Percentiles rank a stretch among this genome's conserved stretches.
phyloP scores from a whole-genome alignment of 2,888 invertebrate genomes.

The Pecten maximus region DNA sequence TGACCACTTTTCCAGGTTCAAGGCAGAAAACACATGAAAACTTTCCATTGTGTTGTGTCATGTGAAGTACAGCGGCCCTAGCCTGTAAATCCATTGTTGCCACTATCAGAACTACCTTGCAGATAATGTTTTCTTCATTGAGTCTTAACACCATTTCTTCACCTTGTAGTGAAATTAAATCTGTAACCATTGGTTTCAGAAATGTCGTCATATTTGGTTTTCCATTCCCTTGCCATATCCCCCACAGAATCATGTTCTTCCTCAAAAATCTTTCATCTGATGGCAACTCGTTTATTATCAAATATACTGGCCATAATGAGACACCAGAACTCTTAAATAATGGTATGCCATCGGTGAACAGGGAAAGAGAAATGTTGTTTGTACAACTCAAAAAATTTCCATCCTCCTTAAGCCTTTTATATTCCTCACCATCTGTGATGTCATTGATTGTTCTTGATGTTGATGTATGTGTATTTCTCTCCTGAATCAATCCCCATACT shows the following conservation, averaged over 20 bases:
- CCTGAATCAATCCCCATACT: too few relatives aligned
- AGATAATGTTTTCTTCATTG: neutral
- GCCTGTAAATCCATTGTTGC: constrained; percentile 48
- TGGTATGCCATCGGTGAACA: constrained; percentile 49
- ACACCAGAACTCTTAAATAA: constrained; percentile 55
- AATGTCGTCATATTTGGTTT: constrained; percentile 47
- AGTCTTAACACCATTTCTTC: neutral
- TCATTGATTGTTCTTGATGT: too few relatives aligned
- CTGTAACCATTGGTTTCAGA: constrained; percentile 41
- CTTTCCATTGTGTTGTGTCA: constrained; percentile 49
- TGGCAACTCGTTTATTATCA: constrained; percentile 55
- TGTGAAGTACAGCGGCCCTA: constrained; percentile 41
- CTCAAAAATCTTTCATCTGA: constrained; percentile 48
- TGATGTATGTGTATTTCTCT: too few relatives aligned
- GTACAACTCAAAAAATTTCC: neutral
- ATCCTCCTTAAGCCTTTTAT: neutral
- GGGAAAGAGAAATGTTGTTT: neutral
- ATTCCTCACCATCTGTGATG: neutral
- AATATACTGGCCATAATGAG: constrained; percentile 55
- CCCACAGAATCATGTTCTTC: constrained; percentile 53
- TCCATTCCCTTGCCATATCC: constrained; percentile 48
- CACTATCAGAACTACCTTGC: constrained; percentile 44
- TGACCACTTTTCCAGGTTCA: constrained; percentile 41
- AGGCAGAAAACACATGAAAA: constrained; percentile 47
- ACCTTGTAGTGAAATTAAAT: constrained; percentile 37